These are phyloP conservation scores for Punctoribates punctum DNA, from an alignment of 2,888 invertebrate genomes.

Conservation along the genomic window DNA sequence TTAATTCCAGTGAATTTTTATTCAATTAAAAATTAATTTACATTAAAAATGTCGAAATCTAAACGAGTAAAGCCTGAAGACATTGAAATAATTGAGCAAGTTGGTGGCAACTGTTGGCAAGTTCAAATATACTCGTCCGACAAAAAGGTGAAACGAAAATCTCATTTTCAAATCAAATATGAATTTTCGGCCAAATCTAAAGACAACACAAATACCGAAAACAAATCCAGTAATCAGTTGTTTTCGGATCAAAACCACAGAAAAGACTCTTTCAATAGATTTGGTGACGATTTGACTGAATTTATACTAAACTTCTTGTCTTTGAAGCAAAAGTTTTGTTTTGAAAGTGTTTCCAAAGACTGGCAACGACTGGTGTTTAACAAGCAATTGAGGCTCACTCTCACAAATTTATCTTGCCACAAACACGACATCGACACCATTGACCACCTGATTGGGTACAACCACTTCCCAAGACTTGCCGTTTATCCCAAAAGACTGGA, in stretches of 20 bases:
- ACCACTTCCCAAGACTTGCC: neutral
- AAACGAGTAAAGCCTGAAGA: too few relatives aligned
- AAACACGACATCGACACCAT: neutral
- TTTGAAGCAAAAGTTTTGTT: neutral
- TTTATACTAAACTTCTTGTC: neutral
- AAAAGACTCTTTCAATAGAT: neutral
- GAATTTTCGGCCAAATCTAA: neutral
- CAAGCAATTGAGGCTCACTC: neutral
- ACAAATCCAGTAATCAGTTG: neutral
- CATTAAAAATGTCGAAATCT: too few relatives aligned
- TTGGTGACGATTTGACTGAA: conserved; percentile 19
- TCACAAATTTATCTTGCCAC: neutral
- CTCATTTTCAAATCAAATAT: neutral
- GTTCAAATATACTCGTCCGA: neutral
- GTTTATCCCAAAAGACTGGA: neutral
- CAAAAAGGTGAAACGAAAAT: neutral
- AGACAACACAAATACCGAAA: neutral
- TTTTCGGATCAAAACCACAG: neutral
- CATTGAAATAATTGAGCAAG: too few relatives aligned
- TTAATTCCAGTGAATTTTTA: too few relatives aligned
- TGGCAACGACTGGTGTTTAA: neutral
- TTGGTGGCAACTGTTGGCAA: too few relatives aligned
- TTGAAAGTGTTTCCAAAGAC: neutral
- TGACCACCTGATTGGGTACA: neutral
- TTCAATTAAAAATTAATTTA: too few relatives aligned